Evolutionary conservation across 1,140 invertebrate genomes (phyloP).

Genomic region (Wiebesia pumilae): DNA sequence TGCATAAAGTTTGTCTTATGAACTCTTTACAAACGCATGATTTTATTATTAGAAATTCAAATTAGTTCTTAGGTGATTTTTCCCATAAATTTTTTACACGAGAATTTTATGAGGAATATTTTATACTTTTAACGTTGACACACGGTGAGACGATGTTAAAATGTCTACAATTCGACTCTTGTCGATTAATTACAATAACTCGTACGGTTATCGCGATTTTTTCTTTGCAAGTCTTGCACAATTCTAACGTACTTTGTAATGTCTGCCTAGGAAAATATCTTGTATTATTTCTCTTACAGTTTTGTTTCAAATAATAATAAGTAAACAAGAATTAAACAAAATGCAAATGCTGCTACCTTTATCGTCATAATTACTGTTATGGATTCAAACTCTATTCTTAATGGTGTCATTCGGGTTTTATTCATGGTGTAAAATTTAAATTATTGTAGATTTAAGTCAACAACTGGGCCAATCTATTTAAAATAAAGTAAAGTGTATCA

Average conservation of each 20-base stretch:
- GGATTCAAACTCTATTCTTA: background rate
- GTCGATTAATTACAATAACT: too few species aligned
- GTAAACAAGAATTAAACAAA: background rate
- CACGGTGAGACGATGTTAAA: background rate
- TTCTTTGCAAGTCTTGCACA: too few species aligned
- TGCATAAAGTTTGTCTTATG: too few species aligned
- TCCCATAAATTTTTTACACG: too few species aligned
- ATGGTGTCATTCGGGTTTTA: background rate
- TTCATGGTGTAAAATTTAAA: background rate
- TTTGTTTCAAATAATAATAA: background rate
- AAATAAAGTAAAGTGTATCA: constrained; percentile 4
- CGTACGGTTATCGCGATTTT: too few species aligned
- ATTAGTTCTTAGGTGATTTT: too few species aligned
- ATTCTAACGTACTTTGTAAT: too few species aligned
- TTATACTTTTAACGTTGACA: background rate
- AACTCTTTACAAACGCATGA: too few species aligned
- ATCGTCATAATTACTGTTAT: background rate
- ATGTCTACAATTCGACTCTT: background rate
- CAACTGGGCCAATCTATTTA: background rate
- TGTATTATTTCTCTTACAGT: background rate
- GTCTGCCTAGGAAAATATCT: too few species aligned
- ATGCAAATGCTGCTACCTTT: background rate
- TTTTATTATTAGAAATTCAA: too few species aligned
- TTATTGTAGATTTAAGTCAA: background rate
- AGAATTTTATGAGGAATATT: too few species aligned